Percentiles rank a stretch among this genome's conserved stretches.
Evolutionary conservation across 2,113 vertebrate species (phyloP).

Genomic region (Strix uralensis): DNA sequence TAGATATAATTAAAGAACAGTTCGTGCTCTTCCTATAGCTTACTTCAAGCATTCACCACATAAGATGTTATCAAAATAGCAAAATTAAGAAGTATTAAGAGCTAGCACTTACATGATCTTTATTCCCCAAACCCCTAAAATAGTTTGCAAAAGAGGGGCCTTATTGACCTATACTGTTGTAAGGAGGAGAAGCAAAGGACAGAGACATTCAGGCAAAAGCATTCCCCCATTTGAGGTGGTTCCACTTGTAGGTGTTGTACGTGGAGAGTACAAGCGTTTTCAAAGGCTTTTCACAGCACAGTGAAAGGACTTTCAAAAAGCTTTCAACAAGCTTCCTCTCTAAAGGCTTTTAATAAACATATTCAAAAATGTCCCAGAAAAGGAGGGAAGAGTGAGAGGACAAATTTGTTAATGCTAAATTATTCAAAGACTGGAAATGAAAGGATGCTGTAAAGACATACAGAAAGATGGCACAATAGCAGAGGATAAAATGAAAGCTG

Average conservation of each 20-base stretch:
- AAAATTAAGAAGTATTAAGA: not conserved
- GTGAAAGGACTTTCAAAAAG: not conserved
- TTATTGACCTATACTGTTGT: not conserved
- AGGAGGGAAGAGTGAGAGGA: not conserved
- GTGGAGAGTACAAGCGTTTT: not conserved
- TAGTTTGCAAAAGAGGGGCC: not conserved
- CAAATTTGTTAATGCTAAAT: not conserved
- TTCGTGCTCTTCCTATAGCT: not conserved
- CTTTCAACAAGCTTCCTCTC: not conserved
- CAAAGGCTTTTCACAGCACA: not conserved
- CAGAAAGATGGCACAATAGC: not conserved
- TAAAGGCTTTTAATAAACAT: not conserved
- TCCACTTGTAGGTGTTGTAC: not conserved
- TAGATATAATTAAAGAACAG: slow-evolving; percentile 5
- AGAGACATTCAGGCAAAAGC: not conserved
- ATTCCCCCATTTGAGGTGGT: not conserved
- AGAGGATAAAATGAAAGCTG: not conserved
- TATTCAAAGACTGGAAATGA: not conserved
- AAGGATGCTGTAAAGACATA: not conserved
- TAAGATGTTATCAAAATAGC: not conserved
- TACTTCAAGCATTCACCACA: not conserved
- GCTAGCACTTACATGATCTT: not conserved
- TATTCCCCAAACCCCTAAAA: not conserved
- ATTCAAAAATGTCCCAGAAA: not conserved
- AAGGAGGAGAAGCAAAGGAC: not conserved